Evolutionary conservation across 2,888 invertebrate species (phyloP), one percentile per base, ranked within the genome.

Genomic region (Acanthococcus lagerstroemiae): DNA sequence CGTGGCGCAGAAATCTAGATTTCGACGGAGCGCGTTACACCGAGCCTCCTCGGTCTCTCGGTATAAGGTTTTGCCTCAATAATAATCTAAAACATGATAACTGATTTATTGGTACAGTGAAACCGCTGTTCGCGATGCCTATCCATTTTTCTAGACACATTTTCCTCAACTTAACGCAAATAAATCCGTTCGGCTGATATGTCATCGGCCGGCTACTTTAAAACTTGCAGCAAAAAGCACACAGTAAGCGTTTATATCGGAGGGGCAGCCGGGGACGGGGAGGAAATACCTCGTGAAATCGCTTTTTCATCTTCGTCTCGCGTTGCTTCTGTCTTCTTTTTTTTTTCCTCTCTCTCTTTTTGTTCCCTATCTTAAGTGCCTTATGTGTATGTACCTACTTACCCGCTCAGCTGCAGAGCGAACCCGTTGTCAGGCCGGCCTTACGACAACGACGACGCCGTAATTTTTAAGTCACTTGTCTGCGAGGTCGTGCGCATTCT

Each of bases 391-490:
- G 1, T 37, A 15, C n/a, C n/a, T 3, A 2, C n/a, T 37, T 3
- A 9, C 37, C 37, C 37, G n/a, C n/a, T n/a, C n/a, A n/a, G n/a
- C n/a, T n/a, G n/a, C n/a, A n/a, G n/a, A n/a, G n/a, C n/a, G n/a
- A n/a, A n/a, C n/a, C n/a, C n/a, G n/a, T n/a, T n/a, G n/a, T n/a
- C n/a, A n/a, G n/a, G n/a, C n/a, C n/a, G n/a, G n/a, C n/a, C n/a
- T n/a, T n/a, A 37, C 37, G 37, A 37, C 37, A n/a, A 37, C 52
- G 22, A 22, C 52, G 24, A 24, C 22, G 24, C 52, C 52, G 61
- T 61, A 61, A 61, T 61, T 61, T 54, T 61, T 61, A 27, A 61
- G 61, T 61, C 61, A 61, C 61, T 61, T 61, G 61, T 61, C 61
- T 27, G 50, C 61, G 22, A 52, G 30, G 27, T 61, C 61, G 61